These are phyloP conservation scores for Falco punctatus DNA, from an alignment of 2,113 vertebrate genomes.

Conservation along the genomic window DNA sequence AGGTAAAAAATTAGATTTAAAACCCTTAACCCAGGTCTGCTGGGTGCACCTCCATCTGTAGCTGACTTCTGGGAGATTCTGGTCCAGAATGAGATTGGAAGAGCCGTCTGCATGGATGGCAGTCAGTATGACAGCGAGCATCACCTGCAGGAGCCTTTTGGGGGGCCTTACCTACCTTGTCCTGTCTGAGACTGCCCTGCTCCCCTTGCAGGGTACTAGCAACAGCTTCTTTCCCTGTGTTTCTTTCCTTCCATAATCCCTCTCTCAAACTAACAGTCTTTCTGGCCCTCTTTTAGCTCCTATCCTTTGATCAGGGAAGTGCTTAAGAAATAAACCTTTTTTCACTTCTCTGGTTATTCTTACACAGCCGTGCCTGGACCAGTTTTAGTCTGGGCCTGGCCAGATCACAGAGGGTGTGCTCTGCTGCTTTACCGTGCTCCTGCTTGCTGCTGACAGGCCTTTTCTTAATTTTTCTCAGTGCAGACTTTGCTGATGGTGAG, in stretches of 20 bases:
- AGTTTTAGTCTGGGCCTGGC: not conserved
- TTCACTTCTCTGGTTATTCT: not conserved
- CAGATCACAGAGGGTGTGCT: not conserved
- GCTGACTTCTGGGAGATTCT: not conserved
- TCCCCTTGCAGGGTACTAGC: not conserved
- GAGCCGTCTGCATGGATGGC: not conserved
- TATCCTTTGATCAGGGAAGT: not conserved
- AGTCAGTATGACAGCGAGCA: not conserved
- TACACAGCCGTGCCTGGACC: not conserved
- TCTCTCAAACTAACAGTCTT: not conserved
- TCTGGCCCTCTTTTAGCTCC: not conserved
- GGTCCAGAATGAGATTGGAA: not conserved
- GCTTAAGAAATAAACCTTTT: not conserved
- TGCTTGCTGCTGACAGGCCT: not conserved
- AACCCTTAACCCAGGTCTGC: not conserved
- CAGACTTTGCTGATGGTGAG: not conserved
- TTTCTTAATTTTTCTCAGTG: not conserved
- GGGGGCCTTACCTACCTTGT: not conserved
- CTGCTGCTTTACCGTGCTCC: not conserved
- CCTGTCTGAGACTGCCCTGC: not conserved
- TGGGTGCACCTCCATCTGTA: not conserved
- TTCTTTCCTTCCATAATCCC: not conserved
- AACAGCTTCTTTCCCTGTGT: not conserved
- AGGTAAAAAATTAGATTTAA: not conserved
- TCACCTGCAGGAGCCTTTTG: not conserved